phyloP scores from a whole-genome alignment of 2,888 invertebrate species.

The Tanytarsus gracilentus region DNA sequence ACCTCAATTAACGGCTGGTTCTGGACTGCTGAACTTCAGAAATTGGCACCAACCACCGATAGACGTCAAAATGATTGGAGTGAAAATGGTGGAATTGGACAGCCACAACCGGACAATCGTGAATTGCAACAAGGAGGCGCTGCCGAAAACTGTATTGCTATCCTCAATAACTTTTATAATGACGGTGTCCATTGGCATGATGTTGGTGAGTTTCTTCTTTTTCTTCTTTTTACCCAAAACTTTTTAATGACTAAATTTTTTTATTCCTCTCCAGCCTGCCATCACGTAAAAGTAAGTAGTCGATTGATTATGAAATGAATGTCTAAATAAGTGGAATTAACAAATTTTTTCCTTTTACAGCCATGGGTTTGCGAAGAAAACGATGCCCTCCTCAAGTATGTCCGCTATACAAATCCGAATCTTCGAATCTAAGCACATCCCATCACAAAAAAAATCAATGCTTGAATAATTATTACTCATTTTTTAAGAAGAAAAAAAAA shows the following conservation, averaged over 20 bases:
- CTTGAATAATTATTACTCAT: not conserved
- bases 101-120: slow-evolving; percentile 81
- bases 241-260: not conserved
- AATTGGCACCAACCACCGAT: slow-evolving; percentile 72
- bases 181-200: slow-evolving; percentile 73
- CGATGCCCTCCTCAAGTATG: slow-evolving; percentile 75
- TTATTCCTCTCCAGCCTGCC: slow-evolving; percentile 58
- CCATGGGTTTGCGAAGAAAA: slow-evolving; percentile 84
- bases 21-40: slow-evolving; percentile 81
- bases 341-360: not conserved
- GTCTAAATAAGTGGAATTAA: not conserved
- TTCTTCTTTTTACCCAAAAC: not conserved
- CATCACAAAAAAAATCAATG: not conserved
- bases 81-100: slow-evolving; percentile 72
- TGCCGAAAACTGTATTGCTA: slow-evolving; percentile 74
- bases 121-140: slow-evolving; percentile 75
- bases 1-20: slow-evolving; percentile 80
- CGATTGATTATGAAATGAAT: not conserved
- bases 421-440: slow-evolving; percentile 52
- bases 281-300: slow-evolving; percentile 61
- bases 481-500: not conserved
- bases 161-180: slow-evolving; percentile 83
- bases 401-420: slow-evolving; percentile 71
- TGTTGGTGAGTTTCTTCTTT: slow-evolving; percentile 15
- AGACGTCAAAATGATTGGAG: slow-evolving; percentile 83